A percentile compares a stretch with the other conserved stretches of the same genome.
Conservation (phyloP, 2,113 vertebrate genomes). For the Neodon shergylaensis region DNA sequence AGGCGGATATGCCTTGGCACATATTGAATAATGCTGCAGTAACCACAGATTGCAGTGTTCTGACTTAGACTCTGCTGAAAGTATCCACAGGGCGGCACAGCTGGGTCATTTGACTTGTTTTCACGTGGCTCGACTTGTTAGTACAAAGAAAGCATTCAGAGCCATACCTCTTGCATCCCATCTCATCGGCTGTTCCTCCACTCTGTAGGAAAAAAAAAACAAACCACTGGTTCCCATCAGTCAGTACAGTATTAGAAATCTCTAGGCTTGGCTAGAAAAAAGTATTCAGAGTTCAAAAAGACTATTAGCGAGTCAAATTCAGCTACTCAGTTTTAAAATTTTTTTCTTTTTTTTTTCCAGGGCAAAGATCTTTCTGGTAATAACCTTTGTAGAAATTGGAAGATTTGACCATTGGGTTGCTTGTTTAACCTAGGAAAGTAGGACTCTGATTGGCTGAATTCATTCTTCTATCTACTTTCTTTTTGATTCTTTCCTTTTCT, state of each 20-base stretch:
- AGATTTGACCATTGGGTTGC: background rate
- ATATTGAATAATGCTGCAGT: background rate
- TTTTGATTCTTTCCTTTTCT: conserved; percentile 36
- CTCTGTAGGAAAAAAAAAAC: background rate
- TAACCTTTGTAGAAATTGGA: background rate
- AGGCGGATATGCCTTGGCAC: background rate
- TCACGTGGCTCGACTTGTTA: background rate
- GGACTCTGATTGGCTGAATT: background rate
- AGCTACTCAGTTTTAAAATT: background rate
- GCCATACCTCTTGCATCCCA: background rate
- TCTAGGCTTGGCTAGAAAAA: background rate
- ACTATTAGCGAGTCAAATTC: background rate
- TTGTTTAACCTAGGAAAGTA: conserved; percentile 26
- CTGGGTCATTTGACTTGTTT: background rate
- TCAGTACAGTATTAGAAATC: background rate
- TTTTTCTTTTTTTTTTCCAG: background rate
- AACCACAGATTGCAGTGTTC: background rate
- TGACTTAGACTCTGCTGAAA: background rate
- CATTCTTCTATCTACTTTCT: background rate
- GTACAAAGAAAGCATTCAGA: background rate
- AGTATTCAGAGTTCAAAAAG: background rate
- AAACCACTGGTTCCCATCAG: background rate
- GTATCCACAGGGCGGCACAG: background rate
- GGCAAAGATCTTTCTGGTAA: background rate
- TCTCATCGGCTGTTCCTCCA: background rate